Base-by-base conservation (phyloP, 2,888 invertebrate species). In the Chironomus riparius region DNA sequence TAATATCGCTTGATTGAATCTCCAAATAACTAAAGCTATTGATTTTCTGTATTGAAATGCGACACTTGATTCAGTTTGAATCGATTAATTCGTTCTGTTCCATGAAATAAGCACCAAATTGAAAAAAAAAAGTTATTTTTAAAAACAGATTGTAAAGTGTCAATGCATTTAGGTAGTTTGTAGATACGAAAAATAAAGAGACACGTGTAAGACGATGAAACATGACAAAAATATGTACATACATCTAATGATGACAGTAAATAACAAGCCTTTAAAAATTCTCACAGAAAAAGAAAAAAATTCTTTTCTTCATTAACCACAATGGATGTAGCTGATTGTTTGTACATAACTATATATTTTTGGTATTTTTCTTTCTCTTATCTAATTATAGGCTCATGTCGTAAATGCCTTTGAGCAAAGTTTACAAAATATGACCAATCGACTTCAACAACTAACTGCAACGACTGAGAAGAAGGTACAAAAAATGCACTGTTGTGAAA, bases 321-420 rank as follows among this genome's bases (percentile, higher is more conserved):
- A 38, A 10, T 38, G 10, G 4, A 7, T 38, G 38, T 38, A 38
- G 38, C 38, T 38, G 38, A 38, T 10, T 38, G 38, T 38, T 10
- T 38, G 38, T 38, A 38, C 38, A 38, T 38, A 65, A 21, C 38
- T 38, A 65, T 65, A 24, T 65, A 4, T 65, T 65, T 38, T 65
- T 65, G 12, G 12, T 21, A 13, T 65, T 15, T n/a, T n/a, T 56
- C 56, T 15, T 10, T 24, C 22, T 21, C 10, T 28, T 38, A 28
- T 38, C 28, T 72, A 47, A 68, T 74, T 74, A 62, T 87, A 98
- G 97, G 97, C 97, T 77, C 97, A 98, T 85, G 97, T 99, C 79
- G 98, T 98, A 78, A 94, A 97, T 76, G 97, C 98, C 24, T 98
- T 98, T 85, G 98, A 99, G 84, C 97, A 97, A 85, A 96, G 95